These are phyloP conservation scores for Sipha flava DNA, from an alignment of 1,140 invertebrate genomes.

Conservation along the genomic window DNA sequence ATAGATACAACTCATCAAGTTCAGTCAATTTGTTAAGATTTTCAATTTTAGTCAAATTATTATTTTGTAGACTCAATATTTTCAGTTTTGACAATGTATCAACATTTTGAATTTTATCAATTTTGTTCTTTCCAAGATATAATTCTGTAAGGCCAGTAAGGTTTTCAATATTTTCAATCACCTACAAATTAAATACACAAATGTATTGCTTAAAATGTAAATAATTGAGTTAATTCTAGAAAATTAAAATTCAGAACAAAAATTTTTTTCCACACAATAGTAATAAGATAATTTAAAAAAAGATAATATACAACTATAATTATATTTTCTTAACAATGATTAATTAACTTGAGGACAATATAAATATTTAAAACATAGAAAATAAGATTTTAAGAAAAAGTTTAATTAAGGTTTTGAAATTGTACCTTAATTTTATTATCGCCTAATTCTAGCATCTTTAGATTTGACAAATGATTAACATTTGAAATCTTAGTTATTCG, in stretches of 20 bases:
- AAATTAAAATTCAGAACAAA: background rate
- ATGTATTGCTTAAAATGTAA: background rate
- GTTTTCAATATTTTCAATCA: conserved; percentile 75
- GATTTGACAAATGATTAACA: conserved; percentile 65
- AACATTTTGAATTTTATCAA: conserved; percentile 79
- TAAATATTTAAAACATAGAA: background rate
- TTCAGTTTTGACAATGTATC: conserved; percentile 65
- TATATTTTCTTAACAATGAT: too few species aligned
- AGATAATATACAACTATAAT: too few species aligned
- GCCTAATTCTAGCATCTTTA: conserved; percentile 85
- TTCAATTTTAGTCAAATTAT: conserved; percentile 80
- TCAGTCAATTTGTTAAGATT: conserved; percentile 65
- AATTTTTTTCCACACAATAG: too few species aligned
- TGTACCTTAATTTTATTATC: conserved; percentile 84
- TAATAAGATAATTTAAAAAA: too few species aligned
- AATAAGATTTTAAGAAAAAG: background rate
- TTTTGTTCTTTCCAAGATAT: conserved; percentile 95
- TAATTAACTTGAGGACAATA: too few species aligned
- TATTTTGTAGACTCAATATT: conserved; percentile 82
- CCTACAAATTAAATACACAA: conserved; percentile 46
- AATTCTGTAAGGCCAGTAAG: conserved; percentile 65
- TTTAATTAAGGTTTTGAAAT: too few species aligned
- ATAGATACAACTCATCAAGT: conserved; percentile 84
- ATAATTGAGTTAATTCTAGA: background rate
- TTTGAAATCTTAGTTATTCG: conserved; percentile 89